Evolutionary conservation across 1,140 invertebrate genomes (phyloP).

Genomic region (Drosophila arawakana): DNA sequence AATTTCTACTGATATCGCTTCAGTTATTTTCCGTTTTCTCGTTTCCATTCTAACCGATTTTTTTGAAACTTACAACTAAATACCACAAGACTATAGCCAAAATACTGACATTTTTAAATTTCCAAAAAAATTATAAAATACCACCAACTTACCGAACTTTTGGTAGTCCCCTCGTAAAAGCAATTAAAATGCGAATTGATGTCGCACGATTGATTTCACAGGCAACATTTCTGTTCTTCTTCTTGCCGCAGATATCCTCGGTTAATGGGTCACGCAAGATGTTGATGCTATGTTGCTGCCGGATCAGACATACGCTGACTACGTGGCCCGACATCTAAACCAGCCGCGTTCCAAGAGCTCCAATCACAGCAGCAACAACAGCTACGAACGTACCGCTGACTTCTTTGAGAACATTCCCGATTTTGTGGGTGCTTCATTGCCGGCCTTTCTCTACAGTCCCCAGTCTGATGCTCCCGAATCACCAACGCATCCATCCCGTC

Average conservation of each 20-base stretch:
- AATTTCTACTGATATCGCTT: too few species aligned
- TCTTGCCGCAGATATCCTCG: constrained; percentile 36
- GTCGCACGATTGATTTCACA: constrained; percentile 68
- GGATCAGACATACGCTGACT: constrained; percentile 88
- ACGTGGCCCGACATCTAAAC: constrained; percentile 55
- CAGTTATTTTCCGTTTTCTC: too few species aligned
- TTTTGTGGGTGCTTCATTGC: constrained; percentile 66
- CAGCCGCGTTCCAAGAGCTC: constrained; percentile 40
- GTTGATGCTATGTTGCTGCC: constrained; percentile 87
- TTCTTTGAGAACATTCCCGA: constrained; percentile 83
- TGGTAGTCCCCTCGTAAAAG: too few species aligned
- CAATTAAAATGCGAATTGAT: constrained; percentile 79
- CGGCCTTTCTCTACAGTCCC: constrained; percentile 57
- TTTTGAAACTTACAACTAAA: too few species aligned
- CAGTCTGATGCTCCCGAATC: constrained; percentile 9
- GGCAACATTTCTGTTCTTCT: not conserved
- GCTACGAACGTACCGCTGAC: constrained; percentile 70
- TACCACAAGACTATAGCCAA: too few species aligned
- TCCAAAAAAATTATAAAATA: too few species aligned
- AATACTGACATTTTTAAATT: too few species aligned
- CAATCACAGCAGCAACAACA: constrained; percentile 49
- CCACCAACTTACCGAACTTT: too few species aligned
- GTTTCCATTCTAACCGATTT: too few species aligned
- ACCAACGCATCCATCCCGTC: constrained; percentile 7
- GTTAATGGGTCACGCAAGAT: constrained; percentile 62